Evolutionary conservation across 2,113 vertebrate genomes (phyloP), one percentile per base, ranked within the genome.

Genomic region (Puntigrus tetrazona): DNA sequence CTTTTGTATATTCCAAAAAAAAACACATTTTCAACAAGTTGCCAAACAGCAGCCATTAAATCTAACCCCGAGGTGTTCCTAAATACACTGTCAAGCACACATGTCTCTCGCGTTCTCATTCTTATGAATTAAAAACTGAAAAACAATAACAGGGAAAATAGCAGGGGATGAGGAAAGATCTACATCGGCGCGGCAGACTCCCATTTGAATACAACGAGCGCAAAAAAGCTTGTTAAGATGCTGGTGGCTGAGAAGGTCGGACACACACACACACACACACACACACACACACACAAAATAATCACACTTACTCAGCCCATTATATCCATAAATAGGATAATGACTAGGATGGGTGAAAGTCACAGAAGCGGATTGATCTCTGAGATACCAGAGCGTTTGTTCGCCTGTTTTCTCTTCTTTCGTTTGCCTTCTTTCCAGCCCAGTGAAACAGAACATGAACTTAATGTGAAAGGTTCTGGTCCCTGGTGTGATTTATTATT

Each of bases 291-390:
- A 81, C 52, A 52, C 43, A 63, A 77, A 11, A 78, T 76, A 47
- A 34, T 59, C 70, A 79, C 61, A 82, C 76, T 65, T 50, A 87
- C 75, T 52, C 41, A 84, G 67, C 82, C 82, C 47, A 81, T 92
- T 88, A 89, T 67, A 87, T 69, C 47, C 85, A 87, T 86, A 89
- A 91, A 90, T 83, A 91, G 88, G 83, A 84, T 70, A 90, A 90
- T 92, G 88, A 90, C 88, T 75, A 81, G 77, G 78, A 84, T 45
- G 45, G 76, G 59, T 57, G 86, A 47, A 88, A 77, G 84, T 86
- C 88, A 88, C 89, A 83, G 38, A 41, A 74, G 78, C 86, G 52
- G 78, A 91, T 86, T 78, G 84, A 88, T 88, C 41, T 82, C 27
- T 63, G 45, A 83, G 85, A 87, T 45, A 61, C 13, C 69, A 73